Evolutionary conservation across 2,797 vertebrate species (phyloP).

Genomic region (Tamandua tetradactyla): DNA sequence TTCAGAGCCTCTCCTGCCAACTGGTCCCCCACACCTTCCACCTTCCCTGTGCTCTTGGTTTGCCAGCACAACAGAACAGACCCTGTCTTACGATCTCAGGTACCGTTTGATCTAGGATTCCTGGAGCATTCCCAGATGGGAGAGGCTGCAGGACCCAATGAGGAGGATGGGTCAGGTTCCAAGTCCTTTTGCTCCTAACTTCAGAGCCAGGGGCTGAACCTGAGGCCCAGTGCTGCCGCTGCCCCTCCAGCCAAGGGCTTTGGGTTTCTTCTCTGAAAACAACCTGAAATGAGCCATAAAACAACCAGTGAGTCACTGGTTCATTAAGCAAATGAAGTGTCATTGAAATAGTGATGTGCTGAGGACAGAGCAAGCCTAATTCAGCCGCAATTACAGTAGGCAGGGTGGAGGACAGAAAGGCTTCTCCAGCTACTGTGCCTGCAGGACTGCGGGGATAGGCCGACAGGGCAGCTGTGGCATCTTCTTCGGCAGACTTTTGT

Average conservation of each 20-base stretch:
- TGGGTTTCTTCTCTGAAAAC: conserved; percentile 17
- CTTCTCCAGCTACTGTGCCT: not conserved
- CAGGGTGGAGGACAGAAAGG: rapidly evolving
- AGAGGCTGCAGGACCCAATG: not conserved
- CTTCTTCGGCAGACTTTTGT: not conserved
- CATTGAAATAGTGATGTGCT: not conserved
- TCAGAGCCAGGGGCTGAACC: not conserved
- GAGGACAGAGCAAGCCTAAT: not conserved
- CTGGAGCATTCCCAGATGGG: not conserved
- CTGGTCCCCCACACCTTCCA: rapidly evolving
- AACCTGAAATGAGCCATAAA: conserved; percentile 18
- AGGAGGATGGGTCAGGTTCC: not conserved
- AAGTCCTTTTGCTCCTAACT: not conserved
- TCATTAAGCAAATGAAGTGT: conserved; percentile 10
- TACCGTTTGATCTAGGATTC: not conserved
- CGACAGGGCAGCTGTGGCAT: rapidly evolving
- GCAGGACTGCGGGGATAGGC: no score
- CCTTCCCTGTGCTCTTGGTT: not conserved
- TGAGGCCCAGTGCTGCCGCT: rapidly evolving
- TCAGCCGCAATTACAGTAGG: rapidly evolving
- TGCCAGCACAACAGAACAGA: not conserved
- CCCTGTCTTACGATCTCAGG: not conserved
- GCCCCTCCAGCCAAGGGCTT: not conserved
- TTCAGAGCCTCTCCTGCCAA: rapidly evolving
- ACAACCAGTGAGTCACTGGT: conserved; percentile 20